Evolutionary conservation across 2,888 invertebrate species (phyloP), one percentile per base, ranked within the genome.

Genomic region (Phortica magna): DNA sequence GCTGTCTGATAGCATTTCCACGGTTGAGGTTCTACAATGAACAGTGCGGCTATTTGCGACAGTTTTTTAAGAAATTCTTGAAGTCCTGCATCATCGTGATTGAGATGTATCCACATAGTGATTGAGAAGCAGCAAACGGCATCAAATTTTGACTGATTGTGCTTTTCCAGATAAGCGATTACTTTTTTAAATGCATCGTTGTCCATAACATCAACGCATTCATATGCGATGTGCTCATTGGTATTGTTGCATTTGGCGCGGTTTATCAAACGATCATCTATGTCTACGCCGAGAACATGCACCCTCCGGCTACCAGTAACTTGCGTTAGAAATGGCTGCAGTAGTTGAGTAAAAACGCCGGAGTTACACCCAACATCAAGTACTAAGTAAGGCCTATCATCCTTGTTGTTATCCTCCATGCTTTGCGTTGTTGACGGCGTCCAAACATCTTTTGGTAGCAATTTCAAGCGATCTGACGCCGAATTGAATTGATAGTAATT

Each of bases 101-200:
- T 97, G 39, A 97, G 90, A 91, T 97, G 97, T 86, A 97, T 96
- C 97, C 97, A 97, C 96, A 97, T 96, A 19, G 96, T 96, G 43
- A 96, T 94, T 9, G 97, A 97, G 89, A 97, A 96, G 89, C 96
- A 96, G 90, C 96, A 96, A 71, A 94, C 93, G 3, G 94, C 92
- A 92, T 95, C 94, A 92, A 96, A 96, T 78, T 90, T 92, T 0
- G 84, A 71, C 70, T 92, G 93, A 0, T 92, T 84, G 79, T 92
- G 82, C 2, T 80, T 81, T 43, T 87, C 77, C 73, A 96, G 91
- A 90, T 93, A 95, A 0, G 91, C 81, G 9, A 90, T 81, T n/a
- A 95, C 88, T 3, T 88, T 74, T 53, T 81, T 77, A 53, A 91
- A 89, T 1, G 93, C 90, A 48, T 77, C 84, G 2, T 91, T 83